Evolutionary conservation across 2,113 vertebrate species (phyloP).

Genomic region (Scolopax mira): DNA sequence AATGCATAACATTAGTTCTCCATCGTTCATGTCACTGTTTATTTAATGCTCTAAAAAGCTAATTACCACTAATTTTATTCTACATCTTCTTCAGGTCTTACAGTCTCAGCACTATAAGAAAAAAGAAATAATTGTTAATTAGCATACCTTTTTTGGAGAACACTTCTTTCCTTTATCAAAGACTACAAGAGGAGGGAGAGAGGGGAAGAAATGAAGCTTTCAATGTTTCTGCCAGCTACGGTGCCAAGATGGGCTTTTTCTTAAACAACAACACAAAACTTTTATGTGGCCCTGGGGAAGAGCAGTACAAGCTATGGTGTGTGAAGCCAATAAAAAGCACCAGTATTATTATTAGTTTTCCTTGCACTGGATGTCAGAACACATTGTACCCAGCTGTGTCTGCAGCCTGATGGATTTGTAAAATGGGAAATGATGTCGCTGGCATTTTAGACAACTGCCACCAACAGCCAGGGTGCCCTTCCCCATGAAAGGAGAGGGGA

Average conservation of each 20-base stretch:
- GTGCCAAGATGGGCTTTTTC: neutral
- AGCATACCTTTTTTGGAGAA: slow-evolving; percentile 43
- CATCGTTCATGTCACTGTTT: slow-evolving; percentile 18
- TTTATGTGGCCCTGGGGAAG: neutral
- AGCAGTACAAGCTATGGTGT: neutral
- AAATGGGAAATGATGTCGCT: neutral
- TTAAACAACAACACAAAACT: neutral
- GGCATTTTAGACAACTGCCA: neutral
- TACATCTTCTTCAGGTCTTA: slow-evolving; percentile 56
- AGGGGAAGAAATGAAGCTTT: neutral
- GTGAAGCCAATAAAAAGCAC: slow-evolving; percentile 32
- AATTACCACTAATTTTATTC: slow-evolving; percentile 44
- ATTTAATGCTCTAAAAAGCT: slow-evolving; percentile 56
- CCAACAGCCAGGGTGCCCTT: neutral
- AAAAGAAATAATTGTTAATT: slow-evolving; percentile 72
- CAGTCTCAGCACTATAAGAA: slow-evolving; percentile 6
- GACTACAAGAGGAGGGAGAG: slow-evolving; percentile 18
- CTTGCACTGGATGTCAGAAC: slow-evolving; percentile 26
- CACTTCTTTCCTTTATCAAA: slow-evolving; percentile 41
- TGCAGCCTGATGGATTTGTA: slow-evolving; percentile 33
- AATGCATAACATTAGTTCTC: slow-evolving; percentile 34
- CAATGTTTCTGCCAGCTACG: neutral
- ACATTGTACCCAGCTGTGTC: neutral
- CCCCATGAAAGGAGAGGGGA: neutral
- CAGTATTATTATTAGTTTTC: neutral